A percentile compares a stretch with the other conserved stretches of the same genome.
Evolutionary conservation across 2,888 invertebrate species (phyloP).

Genomic region (Rotaria socialis): DNA sequence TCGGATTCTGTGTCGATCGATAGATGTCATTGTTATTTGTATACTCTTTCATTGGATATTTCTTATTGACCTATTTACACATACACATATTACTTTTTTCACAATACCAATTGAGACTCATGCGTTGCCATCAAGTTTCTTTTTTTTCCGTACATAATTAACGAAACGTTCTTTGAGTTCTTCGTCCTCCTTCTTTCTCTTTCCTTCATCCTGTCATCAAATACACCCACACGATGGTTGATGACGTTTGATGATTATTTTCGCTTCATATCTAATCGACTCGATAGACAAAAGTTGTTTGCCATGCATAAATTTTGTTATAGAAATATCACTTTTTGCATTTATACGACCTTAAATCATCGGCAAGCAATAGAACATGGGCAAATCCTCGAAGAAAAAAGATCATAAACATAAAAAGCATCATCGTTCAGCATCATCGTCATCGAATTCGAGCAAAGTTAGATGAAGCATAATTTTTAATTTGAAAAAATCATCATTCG

Average conservation of each 20-base stretch:
- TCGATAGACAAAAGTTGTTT: neutral
- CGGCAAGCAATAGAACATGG: neutral
- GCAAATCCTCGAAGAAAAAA: neutral
- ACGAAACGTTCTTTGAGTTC: neutral
- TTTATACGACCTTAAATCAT: neutral
- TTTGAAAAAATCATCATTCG: no score
- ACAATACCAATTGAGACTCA: neutral
- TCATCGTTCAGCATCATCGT: neutral
- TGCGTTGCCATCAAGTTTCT: neutral
- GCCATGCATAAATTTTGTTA: neutral
- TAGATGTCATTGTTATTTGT: neutral
- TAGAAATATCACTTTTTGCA: neutral
- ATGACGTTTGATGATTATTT: neutral
- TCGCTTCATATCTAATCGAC: neutral
- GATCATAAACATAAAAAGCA: conserved; percentile 2
- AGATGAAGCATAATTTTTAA: neutral
- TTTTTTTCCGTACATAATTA: neutral
- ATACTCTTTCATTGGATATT: neutral
- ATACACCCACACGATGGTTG: neutral
- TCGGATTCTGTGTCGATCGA: neutral
- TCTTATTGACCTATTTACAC: neutral
- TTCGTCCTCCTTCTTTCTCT: neutral
- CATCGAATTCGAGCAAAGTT: neutral
- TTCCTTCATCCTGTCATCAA: neutral
- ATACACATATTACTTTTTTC: neutral